Base-by-base conservation (phyloP, 2,113 vertebrate species). In the Meleagris gallopavo region DNA sequence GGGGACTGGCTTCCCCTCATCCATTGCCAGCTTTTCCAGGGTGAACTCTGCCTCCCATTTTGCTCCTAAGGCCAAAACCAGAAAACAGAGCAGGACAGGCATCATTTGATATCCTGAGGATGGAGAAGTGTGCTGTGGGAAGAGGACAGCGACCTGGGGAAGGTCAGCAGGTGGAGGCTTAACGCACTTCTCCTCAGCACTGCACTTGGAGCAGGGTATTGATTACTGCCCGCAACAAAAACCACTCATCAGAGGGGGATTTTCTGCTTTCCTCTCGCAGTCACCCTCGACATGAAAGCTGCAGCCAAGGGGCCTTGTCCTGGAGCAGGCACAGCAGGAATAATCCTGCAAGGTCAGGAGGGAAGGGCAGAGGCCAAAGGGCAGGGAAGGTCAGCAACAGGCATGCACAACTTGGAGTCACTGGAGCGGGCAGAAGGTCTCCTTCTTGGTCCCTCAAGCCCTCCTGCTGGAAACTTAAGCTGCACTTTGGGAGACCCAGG, bases 391-490 rank as follows among this genome's bases (percentile, higher is more conserved):
- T 94, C 92, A 96, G 90, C 17, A 0, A 76, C 27, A 36, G n/a
- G 93, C 50, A 75, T 65, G 88, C 85, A 73, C 6, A 36, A 66
- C 7, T 9, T 38, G 61, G 82, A 93, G 88, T 76, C 95, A 94
- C 90, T 0, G 1, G 52, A 45, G 64, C 22, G 8, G 78, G 82
- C 88, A 88, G 90, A 86, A 95, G 60, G 57, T 91, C 95, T 93
- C 65, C 32, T 94, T 81, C 88, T 82, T 88, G 69, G 86, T 94
- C 79, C 74, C 57, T 45, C 55, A 90, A 88, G 66, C 55, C 61
- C 5, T 83, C 78, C 95, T 82, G 74, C 76, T 55, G 85, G 97
- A 97, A 97, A 97, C 73, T 84, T 94, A 95, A 97, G 92, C 93
- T 2, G 75, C 94, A 57, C 92, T 95, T 85, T 94, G 92, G 95